Evolutionary conservation across 1,140 invertebrate genomes (phyloP).

Genomic region (Phymastichus coffea): DNA sequence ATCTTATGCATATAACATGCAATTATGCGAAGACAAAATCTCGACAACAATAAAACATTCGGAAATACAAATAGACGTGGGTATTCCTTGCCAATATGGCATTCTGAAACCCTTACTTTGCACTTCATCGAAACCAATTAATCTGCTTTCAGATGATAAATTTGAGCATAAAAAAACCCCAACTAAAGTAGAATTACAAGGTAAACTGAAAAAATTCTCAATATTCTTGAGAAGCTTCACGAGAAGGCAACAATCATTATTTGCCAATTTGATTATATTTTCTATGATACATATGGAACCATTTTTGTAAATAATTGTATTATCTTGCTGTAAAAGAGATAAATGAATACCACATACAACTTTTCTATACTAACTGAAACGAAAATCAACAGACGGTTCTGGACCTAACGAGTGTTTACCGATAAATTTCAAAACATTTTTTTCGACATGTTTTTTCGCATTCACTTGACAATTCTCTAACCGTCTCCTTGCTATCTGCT

Average conservation of each 20-base stretch:
- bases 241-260: slow-evolving; percentile 9
- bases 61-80: background rate
- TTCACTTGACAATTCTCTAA: slow-evolving; percentile 5
- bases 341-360: slow-evolving; percentile 1
- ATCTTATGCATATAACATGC: no score
- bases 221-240: slow-evolving; percentile 5
- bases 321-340: slow-evolving; percentile 14
- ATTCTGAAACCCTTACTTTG: slow-evolving; percentile 25
- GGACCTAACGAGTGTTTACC: background rate
- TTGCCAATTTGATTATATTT: slow-evolving; percentile 16
- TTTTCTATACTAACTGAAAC: slow-evolving; percentile 8
- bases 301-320: slow-evolving; percentile 1
- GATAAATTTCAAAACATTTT: background rate
- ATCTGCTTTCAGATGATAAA: slow-evolving; percentile 9
- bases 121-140: slow-evolving; percentile 5
- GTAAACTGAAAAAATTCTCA: background rate
- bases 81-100: slow-evolving; percentile 19
- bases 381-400: background rate
- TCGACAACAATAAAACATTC: background rate
- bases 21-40: background rate
- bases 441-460: background rate
- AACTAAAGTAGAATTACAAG: background rate
- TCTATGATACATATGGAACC: no score
- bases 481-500: slow-evolving; percentile 29
- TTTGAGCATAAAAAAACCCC: slow-evolving; percentile 24